Evolutionary conservation across 1,140 invertebrate species (phyloP).

Genomic region (Tetramorium parvispinum): DNA sequence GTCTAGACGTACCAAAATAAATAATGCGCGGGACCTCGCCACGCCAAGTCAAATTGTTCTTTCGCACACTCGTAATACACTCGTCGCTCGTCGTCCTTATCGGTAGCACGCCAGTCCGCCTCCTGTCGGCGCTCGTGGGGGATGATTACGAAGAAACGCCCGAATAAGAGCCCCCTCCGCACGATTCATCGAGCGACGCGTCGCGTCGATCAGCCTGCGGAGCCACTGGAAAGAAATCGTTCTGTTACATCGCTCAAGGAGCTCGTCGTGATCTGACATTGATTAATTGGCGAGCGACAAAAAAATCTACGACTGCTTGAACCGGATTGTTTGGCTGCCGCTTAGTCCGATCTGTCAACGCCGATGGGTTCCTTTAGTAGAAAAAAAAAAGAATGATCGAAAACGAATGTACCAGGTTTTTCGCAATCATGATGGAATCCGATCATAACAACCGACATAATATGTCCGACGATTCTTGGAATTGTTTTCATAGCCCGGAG

Average conservation of each 20-base stretch:
- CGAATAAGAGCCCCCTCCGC: not conserved
- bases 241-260: too few relatives aligned
- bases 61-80: slow-evolving; percentile 74
- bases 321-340: too few relatives aligned
- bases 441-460: slow-evolving; percentile 31
- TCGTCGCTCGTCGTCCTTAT: slow-evolving; percentile 68
- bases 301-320: not conserved
- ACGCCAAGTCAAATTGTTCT: slow-evolving; percentile 80
- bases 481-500: slow-evolving; percentile 48
- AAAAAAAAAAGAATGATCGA: not conserved
- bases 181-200: slow-evolving; percentile 11
- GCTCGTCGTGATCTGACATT: not conserved
- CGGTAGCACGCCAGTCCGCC: slow-evolving; percentile 4
- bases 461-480: slow-evolving; percentile 11
- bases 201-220: slow-evolving; percentile 12
- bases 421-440: slow-evolving; percentile 18
- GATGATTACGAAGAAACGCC: slow-evolving; percentile 23
- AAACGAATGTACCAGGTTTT: not conserved
- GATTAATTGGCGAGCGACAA: slow-evolving; percentile 2
- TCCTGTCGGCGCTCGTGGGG: slow-evolving; percentile 8
- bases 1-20: slow-evolving; percentile 85
- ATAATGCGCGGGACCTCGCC: slow-evolving; percentile 79
- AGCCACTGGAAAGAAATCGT: not conserved
- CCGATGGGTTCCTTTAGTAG: not conserved
- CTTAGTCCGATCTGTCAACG: not conserved